Evolutionary conservation across 2,888 invertebrate species (phyloP), one percentile per base, ranked within the genome.

Genomic region (Sminthurinus aureus): DNA sequence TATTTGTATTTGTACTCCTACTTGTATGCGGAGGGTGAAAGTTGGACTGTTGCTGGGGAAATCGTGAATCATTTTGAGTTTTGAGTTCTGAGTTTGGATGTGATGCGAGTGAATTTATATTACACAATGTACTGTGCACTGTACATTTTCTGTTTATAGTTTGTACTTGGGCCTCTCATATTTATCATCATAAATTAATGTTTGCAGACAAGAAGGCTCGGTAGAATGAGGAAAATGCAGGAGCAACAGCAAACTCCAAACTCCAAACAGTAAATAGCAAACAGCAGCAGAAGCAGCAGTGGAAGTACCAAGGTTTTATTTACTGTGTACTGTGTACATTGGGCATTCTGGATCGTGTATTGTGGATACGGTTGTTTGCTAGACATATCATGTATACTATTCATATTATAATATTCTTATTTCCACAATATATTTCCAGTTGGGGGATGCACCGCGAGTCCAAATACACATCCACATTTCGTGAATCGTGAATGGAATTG

Each of bases 1-100:
- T 69, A 69, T 73, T 73, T 18, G 73, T 73, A 38, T 6, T 73
- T 12, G n/a, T n/a, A 38, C 6, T 38, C 66, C 3, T 20, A 66
- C n/a, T 11, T 69, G 69, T 69, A 69, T 73, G 24, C 9, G 73
- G 64, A 64, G 24, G 26, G 71, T n/a, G n/a, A n/a, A n/a, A n/a
- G n/a, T n/a, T n/a, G n/a, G 38, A 38, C 38, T 38, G 38, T 38
- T 38, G 24, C 22, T 71, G 13, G 20, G 24, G n/a, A 71, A 71
- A 71, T 71, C 71, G 71, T 71, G 71, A 71, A 71, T 71, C 71
- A 71, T 71, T 20, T n/a, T n/a, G 64, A 15, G 18, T 15, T 64
- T 64, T 0, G 18, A 15, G 9, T 58, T 58, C 58, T n/a, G n/a
- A n/a, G n/a, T n/a, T n/a, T n/a, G n/a, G n/a, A n/a, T n/a, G n/a